phyloP scores from a whole-genome alignment of 2,113 vertebrate species.

The Grantiella picta region DNA sequence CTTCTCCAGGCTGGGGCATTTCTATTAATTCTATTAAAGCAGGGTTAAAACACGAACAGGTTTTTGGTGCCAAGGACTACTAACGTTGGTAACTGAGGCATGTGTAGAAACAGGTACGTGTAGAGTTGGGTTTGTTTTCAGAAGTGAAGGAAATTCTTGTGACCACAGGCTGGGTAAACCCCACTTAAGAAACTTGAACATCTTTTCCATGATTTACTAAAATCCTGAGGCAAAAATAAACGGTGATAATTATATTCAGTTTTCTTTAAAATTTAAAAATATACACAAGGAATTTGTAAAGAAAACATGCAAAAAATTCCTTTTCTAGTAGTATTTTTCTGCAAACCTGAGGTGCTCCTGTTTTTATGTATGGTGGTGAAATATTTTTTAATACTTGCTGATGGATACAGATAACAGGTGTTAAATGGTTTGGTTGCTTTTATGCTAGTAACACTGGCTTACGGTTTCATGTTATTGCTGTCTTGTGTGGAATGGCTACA shows the following conservation, averaged over 20 bases:
- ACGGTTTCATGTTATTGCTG: not conserved
- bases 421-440: not conserved
- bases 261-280: not conserved
- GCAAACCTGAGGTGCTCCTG: rapidly evolving
- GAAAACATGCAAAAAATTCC: not conserved
- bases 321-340: not conserved
- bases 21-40: not conserved
- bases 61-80: not conserved
- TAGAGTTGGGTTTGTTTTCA: not conserved
- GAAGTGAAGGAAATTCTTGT: not conserved
- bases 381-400: not conserved
- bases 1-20: not conserved
- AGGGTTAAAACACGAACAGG: not conserved
- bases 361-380: not conserved
- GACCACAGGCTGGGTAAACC: too few relatives aligned
- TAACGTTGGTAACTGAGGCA: not conserved
- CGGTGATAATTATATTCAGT: too few relatives aligned
- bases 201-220: not conserved
- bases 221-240: not conserved
- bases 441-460: not conserved
- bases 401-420: not conserved
- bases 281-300: not conserved
- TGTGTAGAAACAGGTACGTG: not conserved
- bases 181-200: not conserved
- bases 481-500: not conserved